Evolutionary conservation across 2,113 vertebrate species (phyloP), one percentile per base, ranked within the genome.

Genomic region (Lamprologus ornatipinnis): DNA sequence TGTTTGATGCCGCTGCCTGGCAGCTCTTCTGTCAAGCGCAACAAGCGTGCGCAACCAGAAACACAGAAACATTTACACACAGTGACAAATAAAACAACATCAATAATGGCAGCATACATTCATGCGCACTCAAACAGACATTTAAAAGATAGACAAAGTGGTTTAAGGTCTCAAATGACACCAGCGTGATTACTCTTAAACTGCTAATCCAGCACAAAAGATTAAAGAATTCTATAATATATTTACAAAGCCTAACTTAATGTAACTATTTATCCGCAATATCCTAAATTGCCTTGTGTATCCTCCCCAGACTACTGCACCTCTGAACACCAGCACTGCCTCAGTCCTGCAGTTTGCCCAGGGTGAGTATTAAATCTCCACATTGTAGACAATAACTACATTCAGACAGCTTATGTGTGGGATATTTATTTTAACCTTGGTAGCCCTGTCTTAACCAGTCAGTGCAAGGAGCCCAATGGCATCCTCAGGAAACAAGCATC

Each of bases 271-370:
- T 9, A 21, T 42, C 12, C 5, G 2, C 81, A 37, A 10, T 89
- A 47, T 79, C 13, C 8, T 81, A 28, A 87, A 70, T 10, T 42
- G 26, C 4, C 7, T 85, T 92, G 17, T 42, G 17, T 86, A 86
- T 94, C 58, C 78, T 94, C 87, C 90, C 4, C 85, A 99, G 99
- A 97, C 95, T 47, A 98, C 98, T 57, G 96, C 96, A 81, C 92
- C 96, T 91, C 97, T 99, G 89, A 99, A 99, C 95, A 99, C 98
- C 84, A 99, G 97, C 91, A 98, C 98, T 88, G 98, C 98, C 28
- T 99, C 98, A 3, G 93, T 99, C 79, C 97, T 99, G 82, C 99
- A 99, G n/a, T 99, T 99, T 95, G 97, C 98, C 9, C 96, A 99
- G 26, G 98, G 99, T 99, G 96, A 98, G 99, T 96, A 92, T 82